Evolutionary conservation across 2,797 vertebrate species (phyloP).

Genomic region (Onychomys leucogaster): DNA sequence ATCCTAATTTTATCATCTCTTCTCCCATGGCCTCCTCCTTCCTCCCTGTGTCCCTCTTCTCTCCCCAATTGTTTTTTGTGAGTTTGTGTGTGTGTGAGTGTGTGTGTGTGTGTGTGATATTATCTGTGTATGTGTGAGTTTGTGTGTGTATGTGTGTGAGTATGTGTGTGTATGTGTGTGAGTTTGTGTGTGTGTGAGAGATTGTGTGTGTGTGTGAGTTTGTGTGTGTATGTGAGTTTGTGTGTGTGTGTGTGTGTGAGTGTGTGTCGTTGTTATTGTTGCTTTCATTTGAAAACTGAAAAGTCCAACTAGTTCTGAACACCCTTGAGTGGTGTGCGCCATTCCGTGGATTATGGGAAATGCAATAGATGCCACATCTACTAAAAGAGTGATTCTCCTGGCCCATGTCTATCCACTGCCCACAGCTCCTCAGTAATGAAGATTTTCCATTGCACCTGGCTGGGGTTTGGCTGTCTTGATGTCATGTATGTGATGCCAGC

Average conservation of each 20-base stretch:
- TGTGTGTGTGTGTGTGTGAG: too few species aligned
- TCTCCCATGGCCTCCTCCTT: too few species aligned
- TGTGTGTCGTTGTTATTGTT: not conserved
- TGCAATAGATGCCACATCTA: not conserved
- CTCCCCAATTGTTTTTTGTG: not conserved
- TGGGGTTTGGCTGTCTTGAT: not conserved
- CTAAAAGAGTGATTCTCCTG: not conserved
- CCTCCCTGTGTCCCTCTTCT: not conserved
- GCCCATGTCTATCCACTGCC: not conserved
- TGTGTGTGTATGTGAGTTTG: too few species aligned
- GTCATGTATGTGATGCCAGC: not conserved
- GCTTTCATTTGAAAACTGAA: not conserved
- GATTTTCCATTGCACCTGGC: not conserved
- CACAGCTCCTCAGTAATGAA: not conserved
- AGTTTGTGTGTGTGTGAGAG: too few species aligned
- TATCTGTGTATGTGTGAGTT: too few species aligned
- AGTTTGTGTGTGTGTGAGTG: too few species aligned
- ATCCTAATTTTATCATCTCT: too few species aligned
- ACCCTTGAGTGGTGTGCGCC: not conserved
- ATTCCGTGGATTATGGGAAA: not conserved
- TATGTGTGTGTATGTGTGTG: too few species aligned
- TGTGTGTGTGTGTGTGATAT: too few species aligned
- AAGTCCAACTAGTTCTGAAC: not conserved
- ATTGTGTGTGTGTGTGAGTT: too few species aligned
- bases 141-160: too few species aligned